Base-by-base conservation (phyloP, 1,140 invertebrate genomes). In the Pseudobourletiella spinata region DNA sequence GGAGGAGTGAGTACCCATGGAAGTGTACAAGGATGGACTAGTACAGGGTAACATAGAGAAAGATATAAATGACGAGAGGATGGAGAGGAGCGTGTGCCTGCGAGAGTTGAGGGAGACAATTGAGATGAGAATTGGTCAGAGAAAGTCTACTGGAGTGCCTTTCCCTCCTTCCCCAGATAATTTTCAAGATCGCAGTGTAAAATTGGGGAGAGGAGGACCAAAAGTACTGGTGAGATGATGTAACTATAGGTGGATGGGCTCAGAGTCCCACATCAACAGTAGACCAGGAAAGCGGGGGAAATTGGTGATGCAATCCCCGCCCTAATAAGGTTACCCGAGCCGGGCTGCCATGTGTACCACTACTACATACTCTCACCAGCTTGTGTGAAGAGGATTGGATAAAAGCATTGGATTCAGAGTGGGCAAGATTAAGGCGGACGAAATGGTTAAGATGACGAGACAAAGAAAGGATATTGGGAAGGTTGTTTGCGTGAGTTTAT, bases 181-280 rank as follows among this genome's bases (percentile, higher is more conserved):
- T n/a, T n/a, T n/a, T n/a, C n/a, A 11, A 39, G 11, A 39, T 39
- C n/a, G 35, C n/a, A 39, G n/a, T n/a, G n/a, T 39, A 39, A 11
- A 39, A 39, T 6, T 18, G 20, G 22, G 44, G 44, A 6, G 22
- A 22, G 20, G 18, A 48, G 44, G 18, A 48, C 11, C 14, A 18
- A 18, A 18, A 48, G 44, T 48, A 11, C 11, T 11, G 20, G 20
- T 15, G 44, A 43, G 57, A 59, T 59, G 57, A 59, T 59, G 57
- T 59, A 59, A 46, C 50, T 59, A 29, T 35, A 22, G 57, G 18
- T 11, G 20, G n/a, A 39, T 11, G 8, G 32, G 32, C n/a, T 39
- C 32, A 8, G n/a, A 39, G 32, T 8, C 8, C 32, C n/a, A 48
- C 22, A 48, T n/a, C n/a, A 48, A 48, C 14, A 6, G 44, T 11